Evolutionary conservation across 2,888 invertebrate species (phyloP), one percentile per base, ranked within the genome.

Genomic region (Trachelus tabidus): DNA sequence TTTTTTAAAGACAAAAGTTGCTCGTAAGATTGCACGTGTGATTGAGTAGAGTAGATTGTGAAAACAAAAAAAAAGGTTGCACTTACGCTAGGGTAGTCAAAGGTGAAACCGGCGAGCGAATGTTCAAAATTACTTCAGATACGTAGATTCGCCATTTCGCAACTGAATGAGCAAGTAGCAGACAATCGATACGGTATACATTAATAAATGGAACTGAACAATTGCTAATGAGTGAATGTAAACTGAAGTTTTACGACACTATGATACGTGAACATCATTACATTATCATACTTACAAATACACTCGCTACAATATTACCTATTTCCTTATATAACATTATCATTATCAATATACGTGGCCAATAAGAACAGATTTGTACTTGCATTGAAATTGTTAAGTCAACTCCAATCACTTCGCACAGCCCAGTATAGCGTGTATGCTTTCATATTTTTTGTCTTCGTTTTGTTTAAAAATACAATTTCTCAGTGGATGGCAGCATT

Each of bases 341-440:
- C 85, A 85, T 89, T 90, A 89, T 89, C 89, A 89, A 90, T 90
- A 91, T 90, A 90, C 88, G 91, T 90, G 90, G 90, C 91, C 91
- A 91, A 91, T 91, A 91, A 91, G 90, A 91, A 91, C 90, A 91
- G 91, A 90, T 91, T 91, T 91, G 91, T 91, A 91, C 91, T 91
- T 91, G 91, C 89, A 91, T 90, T 91, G 90, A 91, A 91, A 91
- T 91, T 90, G 90, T 91, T 90, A 90, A 90, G 90, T 90, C 89
- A 91, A 90, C 90, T 91, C 90, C 90, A 91, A 90, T 90, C 89
- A 91, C 90, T 89, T 91, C 89, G 90, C 91, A 91, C 91, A 91
- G 91, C 91, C 91, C 90, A 89, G 90, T 90, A 91, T 90, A 91
- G 90, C 89, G 89, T 90, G 90, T 91, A 89, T 89, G 88, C 89